Percentiles rank a stretch among this genome's conserved stretches.
phyloP scores from a whole-genome alignment of 2,888 invertebrate species.

The Flexamia atlantica region DNA sequence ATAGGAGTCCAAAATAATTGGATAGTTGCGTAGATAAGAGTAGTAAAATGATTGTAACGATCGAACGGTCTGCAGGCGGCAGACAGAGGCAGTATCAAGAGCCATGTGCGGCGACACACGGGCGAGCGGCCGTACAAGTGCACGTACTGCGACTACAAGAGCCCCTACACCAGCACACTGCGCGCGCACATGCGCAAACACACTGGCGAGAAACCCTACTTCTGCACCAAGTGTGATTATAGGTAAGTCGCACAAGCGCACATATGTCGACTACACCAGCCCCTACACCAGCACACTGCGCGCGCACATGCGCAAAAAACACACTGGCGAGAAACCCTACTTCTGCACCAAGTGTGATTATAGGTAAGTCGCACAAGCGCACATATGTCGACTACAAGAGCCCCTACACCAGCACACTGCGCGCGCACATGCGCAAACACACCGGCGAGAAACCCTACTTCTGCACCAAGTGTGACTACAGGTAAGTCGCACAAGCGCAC shows the following conservation, averaged over 20 bases:
- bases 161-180: constrained; percentile 52
- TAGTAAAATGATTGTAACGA: too few relatives aligned
- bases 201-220: constrained; percentile 52
- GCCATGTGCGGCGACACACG: constrained; percentile 45
- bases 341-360: constrained; percentile 57
- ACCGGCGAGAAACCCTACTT: constrained; percentile 30
- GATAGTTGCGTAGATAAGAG: too few relatives aligned
- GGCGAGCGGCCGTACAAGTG: constrained; percentile 52
- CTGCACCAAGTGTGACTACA: constrained; percentile 3
- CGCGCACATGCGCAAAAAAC: constrained; percentile 24
- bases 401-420: not conserved
- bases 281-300: constrained; percentile 1
- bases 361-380: constrained; percentile 58
- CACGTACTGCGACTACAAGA: constrained; percentile 48
- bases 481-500: constrained; percentile 51
- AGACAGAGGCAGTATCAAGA: constrained; percentile 49
- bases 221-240: constrained; percentile 54
- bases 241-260: constrained; percentile 57
- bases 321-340: constrained; percentile 63
- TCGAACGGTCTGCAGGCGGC: not conserved
- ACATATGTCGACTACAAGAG: constrained; percentile 56
- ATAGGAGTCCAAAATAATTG: too few relatives aligned
- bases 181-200: constrained; percentile 47
- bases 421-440: constrained; percentile 14
- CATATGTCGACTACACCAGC: constrained; percentile 52